Base-by-base conservation (phyloP, 35 echinoderm and acorn worm genomes). In the Strongylocentrotus purpuratus region DNA sequence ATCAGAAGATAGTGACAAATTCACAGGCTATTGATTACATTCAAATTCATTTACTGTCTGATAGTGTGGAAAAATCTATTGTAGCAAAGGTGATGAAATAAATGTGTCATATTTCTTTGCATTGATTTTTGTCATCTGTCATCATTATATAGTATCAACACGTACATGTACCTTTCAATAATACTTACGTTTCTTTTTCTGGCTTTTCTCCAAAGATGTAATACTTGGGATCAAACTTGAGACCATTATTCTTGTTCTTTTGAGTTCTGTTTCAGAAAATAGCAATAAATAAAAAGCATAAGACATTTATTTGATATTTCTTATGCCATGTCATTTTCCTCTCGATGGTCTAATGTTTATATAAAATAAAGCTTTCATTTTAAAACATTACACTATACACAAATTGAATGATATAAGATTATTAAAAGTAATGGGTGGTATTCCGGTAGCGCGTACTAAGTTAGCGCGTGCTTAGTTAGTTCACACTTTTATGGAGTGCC, bases 221-320 rank as follows among this genome's bases (percentile, higher is more conserved):
- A 85, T 97, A 99, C 48, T 99, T 99, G n/a, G 94, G 95, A 92
- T 99, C 98, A 96, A 97, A 99, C 86, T 99, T 99, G 33, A 99
- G 95, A 45, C 88, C 60, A 48, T 31, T 94, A 33, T 99, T 95
- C 65, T 96, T 99, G 46, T 95, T 97, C 46, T 96, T 95, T 46
- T 95, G 95, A 46, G 95, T 78, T 59, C 98, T 99, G 87, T 47
- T 86, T 15, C 92, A 70, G 47, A 48, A 5, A 59, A 31, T 4
- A 14, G 15, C 25, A 48, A 52, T 31, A 28, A 7, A 86, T 55
- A 55, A 6, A 14, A 15, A 14, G 50, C 11, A 12, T 55, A 12
- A 55, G 15, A 55, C 5, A 55, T 55, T 0, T 0, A 13, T 11
- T 2, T 14, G 11, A 55, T 14, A 10, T 0, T 55, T 55, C 11